Evolutionary conservation across 2,113 vertebrate species (phyloP).

Genomic region (Mormyrus iriodes): DNA sequence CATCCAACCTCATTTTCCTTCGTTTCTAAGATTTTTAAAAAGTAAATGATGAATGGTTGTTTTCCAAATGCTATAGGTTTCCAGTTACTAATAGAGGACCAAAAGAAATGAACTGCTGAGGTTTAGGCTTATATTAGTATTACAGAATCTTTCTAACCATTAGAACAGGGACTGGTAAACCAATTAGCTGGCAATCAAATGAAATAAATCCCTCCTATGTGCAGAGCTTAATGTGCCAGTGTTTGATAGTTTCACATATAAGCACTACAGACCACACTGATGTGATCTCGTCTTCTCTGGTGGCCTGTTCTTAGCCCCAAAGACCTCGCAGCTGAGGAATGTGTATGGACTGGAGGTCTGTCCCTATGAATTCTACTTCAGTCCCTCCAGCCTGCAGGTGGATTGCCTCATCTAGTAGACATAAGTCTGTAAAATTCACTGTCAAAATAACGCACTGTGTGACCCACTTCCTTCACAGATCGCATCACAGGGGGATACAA

Average conservation of each 20-base stretch:
- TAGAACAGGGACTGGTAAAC: background rate
- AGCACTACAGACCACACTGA: background rate
- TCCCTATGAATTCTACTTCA: background rate
- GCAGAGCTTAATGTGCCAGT: background rate
- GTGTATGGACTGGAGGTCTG: background rate
- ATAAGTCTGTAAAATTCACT: background rate
- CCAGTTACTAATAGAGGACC: background rate
- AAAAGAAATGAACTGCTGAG: background rate
- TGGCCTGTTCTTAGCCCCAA: background rate
- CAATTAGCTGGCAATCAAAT: background rate
- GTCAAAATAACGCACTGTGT: background rate
- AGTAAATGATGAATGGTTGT: background rate
- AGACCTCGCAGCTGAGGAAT: background rate
- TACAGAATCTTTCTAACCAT: background rate
- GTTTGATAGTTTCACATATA: background rate
- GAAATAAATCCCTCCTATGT: background rate
- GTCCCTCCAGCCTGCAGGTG: background rate
- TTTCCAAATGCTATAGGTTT: background rate
- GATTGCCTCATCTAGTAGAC: background rate
- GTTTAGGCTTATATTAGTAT: background rate
- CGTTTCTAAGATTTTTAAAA: background rate
- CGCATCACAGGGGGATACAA: background rate
- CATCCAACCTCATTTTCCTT: background rate
- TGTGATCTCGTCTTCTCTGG: background rate
- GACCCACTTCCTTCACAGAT: slow-evolving; percentile 1